phyloP scores from a whole-genome alignment of 2,888 invertebrate genomes.

The Cheilosia soror region DNA sequence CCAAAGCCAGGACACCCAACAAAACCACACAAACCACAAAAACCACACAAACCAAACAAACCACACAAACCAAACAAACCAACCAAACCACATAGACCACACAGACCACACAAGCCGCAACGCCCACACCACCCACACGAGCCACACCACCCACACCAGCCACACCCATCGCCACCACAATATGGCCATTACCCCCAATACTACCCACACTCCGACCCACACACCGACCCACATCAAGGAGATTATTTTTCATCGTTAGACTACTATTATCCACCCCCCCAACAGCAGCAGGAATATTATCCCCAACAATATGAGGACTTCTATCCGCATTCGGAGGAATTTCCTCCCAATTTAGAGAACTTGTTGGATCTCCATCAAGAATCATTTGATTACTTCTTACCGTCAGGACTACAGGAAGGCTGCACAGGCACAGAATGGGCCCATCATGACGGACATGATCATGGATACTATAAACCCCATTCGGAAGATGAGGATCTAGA shows the following conservation, averaged over 20 bases:
- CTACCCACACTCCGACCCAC: conserved; percentile 1
- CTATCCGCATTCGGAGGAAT: not conserved
- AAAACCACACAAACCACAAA: no score
- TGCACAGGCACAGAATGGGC: not conserved
- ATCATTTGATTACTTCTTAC: not conserved
- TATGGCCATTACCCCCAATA: conserved; percentile 1
- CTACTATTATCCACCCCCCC: not conserved
- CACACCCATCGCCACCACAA: not conserved
- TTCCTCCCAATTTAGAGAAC: not conserved
- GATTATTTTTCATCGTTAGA: not conserved
- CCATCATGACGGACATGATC: no score
- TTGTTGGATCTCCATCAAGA: not conserved
- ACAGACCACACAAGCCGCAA: conserved; percentile 9
- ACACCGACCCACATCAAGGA: not conserved
- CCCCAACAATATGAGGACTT: conserved; percentile 5
- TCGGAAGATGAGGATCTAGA: no score
- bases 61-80: conserved; percentile 3
- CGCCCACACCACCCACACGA: conserved; percentile 5
- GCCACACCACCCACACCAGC: not conserved
- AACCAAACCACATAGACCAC: not conserved
- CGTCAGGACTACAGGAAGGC: no score
- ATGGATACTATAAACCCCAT: no score
- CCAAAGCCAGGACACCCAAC: no score
- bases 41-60: not conserved
- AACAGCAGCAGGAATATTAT: conserved; percentile 30